A percentile compares a stretch with the other conserved stretches of the same genome.
phyloP scores from a whole-genome alignment of 2,888 invertebrate genomes.

The Psylliodes chrysocephalus region DNA sequence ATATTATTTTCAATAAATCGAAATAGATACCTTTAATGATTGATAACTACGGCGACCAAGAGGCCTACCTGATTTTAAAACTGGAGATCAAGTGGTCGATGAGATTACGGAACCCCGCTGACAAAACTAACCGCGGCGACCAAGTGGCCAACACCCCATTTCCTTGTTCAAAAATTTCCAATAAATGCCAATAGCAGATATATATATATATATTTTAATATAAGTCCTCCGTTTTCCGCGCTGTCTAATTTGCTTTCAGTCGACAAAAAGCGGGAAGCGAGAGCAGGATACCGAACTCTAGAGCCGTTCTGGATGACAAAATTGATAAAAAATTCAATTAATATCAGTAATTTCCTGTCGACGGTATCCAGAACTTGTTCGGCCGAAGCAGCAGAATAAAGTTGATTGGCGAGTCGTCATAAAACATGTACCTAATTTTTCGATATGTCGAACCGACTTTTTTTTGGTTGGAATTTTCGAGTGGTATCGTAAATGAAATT shows the following conservation, averaged over 20 bases:
- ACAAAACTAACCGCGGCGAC: too few species aligned
- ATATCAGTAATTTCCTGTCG: constrained; percentile 22
- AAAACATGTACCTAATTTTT: constrained; percentile 26
- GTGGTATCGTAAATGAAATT: not conserved
- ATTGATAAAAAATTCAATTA: constrained; percentile 22
- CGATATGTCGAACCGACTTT: constrained; percentile 14
- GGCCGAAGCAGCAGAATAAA: constrained; percentile 11
- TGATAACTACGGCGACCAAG: too few species aligned
- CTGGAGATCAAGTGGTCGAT: too few species aligned
- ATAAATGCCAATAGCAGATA: not conserved
- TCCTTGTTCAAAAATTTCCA: too few species aligned
- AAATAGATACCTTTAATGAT: too few species aligned
- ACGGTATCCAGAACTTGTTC: constrained; percentile 16
- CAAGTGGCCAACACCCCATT: too few species aligned
- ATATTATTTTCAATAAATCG: too few species aligned
- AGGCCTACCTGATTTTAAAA: too few species aligned
- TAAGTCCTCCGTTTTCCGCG: not conserved
- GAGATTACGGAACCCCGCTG: too few species aligned
- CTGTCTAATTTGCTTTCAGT: not conserved
- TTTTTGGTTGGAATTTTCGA: not conserved
- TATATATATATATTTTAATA: constrained; percentile 1
- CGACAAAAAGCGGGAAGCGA: not conserved
- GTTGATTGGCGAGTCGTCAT: constrained; percentile 21
- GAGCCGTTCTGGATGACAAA: not conserved
- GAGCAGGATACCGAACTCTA: constrained; percentile 6